Conservation (phyloP, 2,113 vertebrate genomes). For the Plecturocebus donacophilus region DNA sequence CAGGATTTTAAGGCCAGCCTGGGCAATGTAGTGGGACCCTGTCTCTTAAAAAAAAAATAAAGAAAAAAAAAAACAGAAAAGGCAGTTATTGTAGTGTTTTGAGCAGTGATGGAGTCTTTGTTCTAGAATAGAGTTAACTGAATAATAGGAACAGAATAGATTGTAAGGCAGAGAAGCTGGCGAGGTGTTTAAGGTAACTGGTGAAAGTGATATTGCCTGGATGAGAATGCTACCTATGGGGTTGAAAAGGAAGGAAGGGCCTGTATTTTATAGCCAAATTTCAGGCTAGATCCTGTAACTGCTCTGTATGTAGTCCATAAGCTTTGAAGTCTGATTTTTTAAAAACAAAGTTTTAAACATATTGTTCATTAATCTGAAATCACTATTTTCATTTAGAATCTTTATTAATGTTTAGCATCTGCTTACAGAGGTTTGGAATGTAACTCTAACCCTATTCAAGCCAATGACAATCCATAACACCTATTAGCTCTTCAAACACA, state of each 20-base stretch:
- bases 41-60: no score
- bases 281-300: neutral
- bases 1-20: neutral
- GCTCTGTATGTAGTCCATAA: neutral
- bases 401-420: neutral
- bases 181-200: neutral
- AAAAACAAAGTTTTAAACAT: neutral
- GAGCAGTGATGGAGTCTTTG: neutral
- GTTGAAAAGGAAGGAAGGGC: neutral
- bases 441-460: neutral
- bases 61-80: neutral
- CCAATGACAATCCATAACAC: neutral
- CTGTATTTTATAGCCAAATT: neutral
- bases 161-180: neutral
- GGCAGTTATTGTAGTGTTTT: neutral
- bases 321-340: neutral
- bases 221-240: neutral
- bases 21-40: neutral
- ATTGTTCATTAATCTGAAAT: neutral
- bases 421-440: neutral
- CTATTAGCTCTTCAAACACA: neutral
- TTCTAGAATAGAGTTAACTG: neutral
- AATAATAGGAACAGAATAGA: neutral
- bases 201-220: neutral
- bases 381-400: neutral